phyloP scores from a whole-genome alignment of 2,113 vertebrate genomes.

The Pseudopipra pipra region DNA sequence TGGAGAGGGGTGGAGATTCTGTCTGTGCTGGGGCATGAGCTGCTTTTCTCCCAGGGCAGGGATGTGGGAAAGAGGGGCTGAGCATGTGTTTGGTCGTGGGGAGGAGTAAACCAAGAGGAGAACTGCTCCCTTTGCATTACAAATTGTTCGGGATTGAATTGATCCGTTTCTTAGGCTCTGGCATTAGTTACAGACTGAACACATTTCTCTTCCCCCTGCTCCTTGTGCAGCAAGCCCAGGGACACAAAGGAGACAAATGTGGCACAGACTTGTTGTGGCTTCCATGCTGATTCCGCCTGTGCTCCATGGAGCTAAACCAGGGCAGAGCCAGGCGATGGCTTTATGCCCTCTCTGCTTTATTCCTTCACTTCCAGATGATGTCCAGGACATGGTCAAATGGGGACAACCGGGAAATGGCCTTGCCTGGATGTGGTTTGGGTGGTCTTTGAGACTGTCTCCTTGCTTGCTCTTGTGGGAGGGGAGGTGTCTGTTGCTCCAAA shows the following conservation, averaged over 20 bases:
- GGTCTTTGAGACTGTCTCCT: background rate
- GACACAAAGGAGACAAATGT: conserved; percentile 26
- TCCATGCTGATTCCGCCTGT: background rate
- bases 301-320: background rate
- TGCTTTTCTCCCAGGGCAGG: background rate
- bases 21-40: rapidly evolving
- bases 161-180: conserved; percentile 7
- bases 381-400: background rate
- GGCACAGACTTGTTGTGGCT: background rate
- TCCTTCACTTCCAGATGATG: background rate
- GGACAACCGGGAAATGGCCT: background rate
- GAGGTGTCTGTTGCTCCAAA: background rate
- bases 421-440: background rate
- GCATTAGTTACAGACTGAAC: background rate
- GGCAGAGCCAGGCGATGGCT: background rate
- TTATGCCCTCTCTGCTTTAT: background rate
- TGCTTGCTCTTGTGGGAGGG: background rate
- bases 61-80: background rate
- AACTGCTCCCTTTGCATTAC: conserved; percentile 1
- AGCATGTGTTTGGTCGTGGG: rapidly evolving
- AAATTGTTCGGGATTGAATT: background rate
- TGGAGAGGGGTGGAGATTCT: background rate
- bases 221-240: background rate
- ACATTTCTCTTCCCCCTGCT: conserved; percentile 20
- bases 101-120: background rate